Percentiles rank a stretch among this genome's conserved stretches.
These are phyloP conservation scores for Myanophis thanlyinensis DNA, from an alignment of 2,113 vertebrate species.

Conservation along the genomic window DNA sequence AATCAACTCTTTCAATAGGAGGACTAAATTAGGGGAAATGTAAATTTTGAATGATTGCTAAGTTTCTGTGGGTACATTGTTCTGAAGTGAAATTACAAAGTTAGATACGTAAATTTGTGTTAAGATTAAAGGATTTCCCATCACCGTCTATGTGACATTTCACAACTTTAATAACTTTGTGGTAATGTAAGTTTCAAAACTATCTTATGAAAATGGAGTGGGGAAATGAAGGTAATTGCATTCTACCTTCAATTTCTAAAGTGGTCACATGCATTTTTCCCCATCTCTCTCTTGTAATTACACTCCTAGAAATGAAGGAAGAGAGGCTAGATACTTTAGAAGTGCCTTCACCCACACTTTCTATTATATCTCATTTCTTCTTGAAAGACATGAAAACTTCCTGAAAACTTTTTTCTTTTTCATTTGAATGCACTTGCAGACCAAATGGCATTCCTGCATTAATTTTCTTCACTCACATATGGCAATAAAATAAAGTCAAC, in stretches of 20 bases:
- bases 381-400: constrained; percentile 21
- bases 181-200: background rate
- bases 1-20: background rate
- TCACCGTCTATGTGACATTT: background rate
- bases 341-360: constrained; percentile 11
- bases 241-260: background rate
- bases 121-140: background rate
- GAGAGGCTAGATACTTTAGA: constrained; percentile 31
- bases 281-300: background rate
- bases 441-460: constrained; percentile 24
- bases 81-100: background rate
- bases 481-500: constrained; percentile 35
- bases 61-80: background rate
- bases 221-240: constrained; percentile 2
- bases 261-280: background rate
- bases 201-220: background rate
- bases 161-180: background rate
- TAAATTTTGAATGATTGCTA: background rate
- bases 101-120: background rate
- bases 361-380: constrained; percentile 10
- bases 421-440: constrained; percentile 28
- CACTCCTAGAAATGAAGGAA: background rate
- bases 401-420: constrained; percentile 15
- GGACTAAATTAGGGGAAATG: background rate
- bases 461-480: constrained; percentile 36